These are phyloP conservation scores for Betta splendens DNA, from an alignment of 2,797 vertebrate species.

Conservation along the genomic window DNA sequence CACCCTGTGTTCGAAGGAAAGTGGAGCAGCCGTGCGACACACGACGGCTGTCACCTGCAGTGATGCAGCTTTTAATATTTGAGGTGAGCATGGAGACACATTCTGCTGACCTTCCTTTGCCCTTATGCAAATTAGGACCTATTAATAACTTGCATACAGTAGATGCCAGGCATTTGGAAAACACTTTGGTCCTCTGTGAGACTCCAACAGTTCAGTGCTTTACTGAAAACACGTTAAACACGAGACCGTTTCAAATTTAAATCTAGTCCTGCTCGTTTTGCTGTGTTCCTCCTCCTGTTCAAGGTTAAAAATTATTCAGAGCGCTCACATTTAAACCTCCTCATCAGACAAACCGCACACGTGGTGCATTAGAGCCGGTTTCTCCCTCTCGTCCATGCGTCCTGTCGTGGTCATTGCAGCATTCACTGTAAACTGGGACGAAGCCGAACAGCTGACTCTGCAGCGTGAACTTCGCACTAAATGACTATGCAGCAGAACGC, in stretches of 20 bases:
- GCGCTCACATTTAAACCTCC: constrained; percentile 4
- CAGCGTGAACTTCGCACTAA: constrained; percentile 36
- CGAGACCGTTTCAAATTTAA: neutral
- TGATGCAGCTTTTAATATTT: constrained; percentile 44
- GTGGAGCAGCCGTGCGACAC: too few species aligned
- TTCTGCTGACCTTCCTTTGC: constrained; percentile 36
- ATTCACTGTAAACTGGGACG: constrained; percentile 52
- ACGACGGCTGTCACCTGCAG: constrained; percentile 18
- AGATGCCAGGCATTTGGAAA: neutral
- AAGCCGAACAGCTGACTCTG: constrained; percentile 21
- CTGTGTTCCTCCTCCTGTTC: constrained; percentile 5
- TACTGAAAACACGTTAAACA: neutral
- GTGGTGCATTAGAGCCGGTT: neutral
- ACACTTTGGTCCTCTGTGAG: too few species aligned
- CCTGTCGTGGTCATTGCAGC: constrained; percentile 17
- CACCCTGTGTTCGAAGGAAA: too few species aligned
- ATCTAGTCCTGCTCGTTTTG: neutral
- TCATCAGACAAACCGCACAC: neutral
- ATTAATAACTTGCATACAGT: constrained; percentile 55
- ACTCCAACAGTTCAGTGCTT: neutral
- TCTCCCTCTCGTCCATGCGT: neutral
- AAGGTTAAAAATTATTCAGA: constrained; percentile 1
- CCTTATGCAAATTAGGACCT: constrained; percentile 59
- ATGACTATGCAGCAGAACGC: constrained; percentile 42
- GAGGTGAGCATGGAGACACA: constrained; percentile 18